Evolutionary conservation across 2,797 vertebrate species (phyloP).

Genomic region (Sebastiscus tertius): DNA sequence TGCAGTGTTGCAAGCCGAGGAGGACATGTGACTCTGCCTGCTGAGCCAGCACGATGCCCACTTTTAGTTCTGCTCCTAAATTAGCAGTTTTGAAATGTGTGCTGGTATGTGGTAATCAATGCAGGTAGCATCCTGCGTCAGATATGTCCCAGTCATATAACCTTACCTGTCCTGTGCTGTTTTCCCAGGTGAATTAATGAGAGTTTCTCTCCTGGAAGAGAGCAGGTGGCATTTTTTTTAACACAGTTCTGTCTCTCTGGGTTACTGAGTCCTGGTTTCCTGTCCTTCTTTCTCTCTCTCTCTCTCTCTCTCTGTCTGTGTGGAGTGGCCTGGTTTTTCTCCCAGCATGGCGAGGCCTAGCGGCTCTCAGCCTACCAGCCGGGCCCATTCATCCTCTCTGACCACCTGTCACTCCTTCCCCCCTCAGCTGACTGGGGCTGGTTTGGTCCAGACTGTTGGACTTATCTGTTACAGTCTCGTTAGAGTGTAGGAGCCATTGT

Average conservation of each 20-base stretch:
- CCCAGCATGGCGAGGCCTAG: conserved; percentile 36
- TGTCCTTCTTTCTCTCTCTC: conserved; percentile 21
- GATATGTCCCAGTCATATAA: neutral
- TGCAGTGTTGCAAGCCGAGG: conserved; percentile 24
- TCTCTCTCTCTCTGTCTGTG: neutral
- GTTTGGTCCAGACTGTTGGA: conserved; percentile 34
- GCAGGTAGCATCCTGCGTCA: neutral
- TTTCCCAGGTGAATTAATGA: conserved; percentile 4
- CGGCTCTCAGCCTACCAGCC: conserved; percentile 43
- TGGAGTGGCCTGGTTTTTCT: conserved; percentile 63
- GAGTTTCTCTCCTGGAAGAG: conserved; percentile 2
- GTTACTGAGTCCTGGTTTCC: conserved; percentile 46
- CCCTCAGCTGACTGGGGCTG: conserved; percentile 8
- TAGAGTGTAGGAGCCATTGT: conserved; percentile 14
- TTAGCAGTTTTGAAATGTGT: neutral
- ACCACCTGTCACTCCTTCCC: conserved; percentile 64
- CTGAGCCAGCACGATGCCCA: conserved; percentile 44
- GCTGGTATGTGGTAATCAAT: neutral
- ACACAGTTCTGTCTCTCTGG: conserved; percentile 27
- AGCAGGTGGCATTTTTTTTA: conserved; percentile 10
- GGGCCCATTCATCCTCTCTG: conserved; percentile 60
- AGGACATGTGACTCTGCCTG: conserved; percentile 24
- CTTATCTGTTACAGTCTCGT: conserved; percentile 22
- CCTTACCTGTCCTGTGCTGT: conserved; percentile 12
- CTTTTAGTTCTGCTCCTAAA: neutral